A percentile compares a stretch with the other conserved stretches of the same genome.
phyloP scores from a whole-genome alignment of 2,113 vertebrate species.

The Gymnorhina tibicen region DNA sequence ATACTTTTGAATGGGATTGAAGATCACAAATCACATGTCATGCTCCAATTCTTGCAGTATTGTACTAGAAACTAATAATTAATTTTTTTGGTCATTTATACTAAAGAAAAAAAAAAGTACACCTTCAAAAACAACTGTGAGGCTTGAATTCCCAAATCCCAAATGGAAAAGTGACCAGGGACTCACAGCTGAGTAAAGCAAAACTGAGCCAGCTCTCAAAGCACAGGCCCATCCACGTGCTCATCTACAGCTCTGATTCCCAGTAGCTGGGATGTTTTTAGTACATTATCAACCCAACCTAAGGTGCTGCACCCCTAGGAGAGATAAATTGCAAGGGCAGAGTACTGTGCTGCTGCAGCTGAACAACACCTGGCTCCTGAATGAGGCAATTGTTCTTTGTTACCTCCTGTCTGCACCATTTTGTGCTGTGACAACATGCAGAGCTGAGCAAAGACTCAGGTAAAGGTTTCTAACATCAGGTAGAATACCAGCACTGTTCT shows the following conservation, averaged over 20 bases:
- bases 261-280: not conserved
- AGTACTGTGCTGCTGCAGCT: not conserved
- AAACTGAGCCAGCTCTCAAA: not conserved
- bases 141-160: not conserved
- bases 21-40: not conserved
- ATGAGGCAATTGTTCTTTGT: too few species aligned
- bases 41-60: not conserved
- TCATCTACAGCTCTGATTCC: not conserved
- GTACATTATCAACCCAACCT: not conserved
- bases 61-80: not conserved
- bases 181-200: not conserved
- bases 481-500: not conserved
- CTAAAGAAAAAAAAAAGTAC: not conserved
- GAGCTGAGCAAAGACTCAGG: not conserved
- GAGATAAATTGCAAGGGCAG: not conserved
- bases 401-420: not conserved
- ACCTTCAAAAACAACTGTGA: not conserved
- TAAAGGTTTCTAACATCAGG: not conserved
- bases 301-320: not conserved
- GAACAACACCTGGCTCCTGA: not conserved
- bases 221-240: fast-evolving
- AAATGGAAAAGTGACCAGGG: not conserved
- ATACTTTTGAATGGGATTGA: not conserved
- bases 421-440: not conserved
- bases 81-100: not conserved